Evolutionary conservation across 2,888 invertebrate genomes (phyloP).

Genomic region (Tenthredo notha): DNA sequence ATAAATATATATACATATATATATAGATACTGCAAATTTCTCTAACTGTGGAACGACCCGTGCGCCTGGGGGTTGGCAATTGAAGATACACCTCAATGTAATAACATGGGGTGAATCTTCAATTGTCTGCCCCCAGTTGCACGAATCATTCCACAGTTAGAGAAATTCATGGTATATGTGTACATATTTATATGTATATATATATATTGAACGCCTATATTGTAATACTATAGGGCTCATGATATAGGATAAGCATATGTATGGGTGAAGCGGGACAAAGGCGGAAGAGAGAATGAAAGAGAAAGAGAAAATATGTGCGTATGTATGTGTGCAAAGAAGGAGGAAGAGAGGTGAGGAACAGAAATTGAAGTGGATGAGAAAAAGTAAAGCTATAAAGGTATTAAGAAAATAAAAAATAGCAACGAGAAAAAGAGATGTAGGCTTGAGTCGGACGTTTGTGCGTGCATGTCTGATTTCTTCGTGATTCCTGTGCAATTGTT

Average conservation of each 20-base stretch:
- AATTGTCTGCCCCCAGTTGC: no score
- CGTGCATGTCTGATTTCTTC: constrained; percentile 53
- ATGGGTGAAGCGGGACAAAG: constrained; percentile 44
- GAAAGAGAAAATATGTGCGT: constrained; percentile 36
- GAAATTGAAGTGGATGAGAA: constrained; percentile 51
- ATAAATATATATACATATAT: constrained; percentile 58
- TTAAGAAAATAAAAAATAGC: constrained; percentile 45
- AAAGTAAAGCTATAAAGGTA: neutral
- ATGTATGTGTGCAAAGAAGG: constrained; percentile 54
- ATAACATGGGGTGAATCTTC: no score
- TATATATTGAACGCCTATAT: constrained; percentile 72
- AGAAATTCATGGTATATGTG: no score
- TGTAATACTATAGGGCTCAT: constrained; percentile 65
- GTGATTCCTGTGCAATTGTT: constrained; percentile 75
- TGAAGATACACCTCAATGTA: no score
- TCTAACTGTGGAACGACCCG: no score
- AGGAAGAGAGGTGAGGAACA: constrained; percentile 55
- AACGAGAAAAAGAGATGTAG: constrained; percentile 59
- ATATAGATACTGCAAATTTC: no score
- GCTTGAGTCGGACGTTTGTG: constrained; percentile 60
- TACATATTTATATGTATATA: constrained; percentile 5
- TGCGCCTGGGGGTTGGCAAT: no score
- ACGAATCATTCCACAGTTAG: no score
- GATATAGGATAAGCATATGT: constrained; percentile 61
- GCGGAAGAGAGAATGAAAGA: constrained; percentile 49